A percentile compares a stretch with the other conserved stretches of the same genome.
These are phyloP conservation scores for Trilocha varians DNA, from an alignment of 2,888 invertebrate genomes.

Conservation along the genomic window DNA sequence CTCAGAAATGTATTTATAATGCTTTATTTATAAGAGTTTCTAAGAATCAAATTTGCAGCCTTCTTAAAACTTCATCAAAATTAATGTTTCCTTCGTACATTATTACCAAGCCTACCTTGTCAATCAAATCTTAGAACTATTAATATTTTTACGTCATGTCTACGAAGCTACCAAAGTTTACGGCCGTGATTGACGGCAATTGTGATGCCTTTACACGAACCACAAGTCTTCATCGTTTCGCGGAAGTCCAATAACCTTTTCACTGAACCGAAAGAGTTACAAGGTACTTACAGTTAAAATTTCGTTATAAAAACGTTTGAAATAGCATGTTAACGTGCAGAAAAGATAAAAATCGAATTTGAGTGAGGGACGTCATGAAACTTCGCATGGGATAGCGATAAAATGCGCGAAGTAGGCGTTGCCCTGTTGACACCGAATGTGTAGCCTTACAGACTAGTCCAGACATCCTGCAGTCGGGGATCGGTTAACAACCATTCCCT, in stretches of 20 bases:
- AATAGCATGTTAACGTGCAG: no score
- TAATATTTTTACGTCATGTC: slow-evolving; percentile 23
- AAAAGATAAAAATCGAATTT: no score
- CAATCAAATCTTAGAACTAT: slow-evolving; percentile 13
- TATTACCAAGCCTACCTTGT: not conserved
- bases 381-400: slow-evolving; percentile 1
- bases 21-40: no score
- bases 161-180: slow-evolving; percentile 36
- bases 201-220: slow-evolving; percentile 40
- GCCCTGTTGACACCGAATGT: slow-evolving; percentile 1
- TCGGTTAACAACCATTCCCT: slow-evolving; percentile 14
- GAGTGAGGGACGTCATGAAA: not conserved
- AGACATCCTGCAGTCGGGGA: slow-evolving; percentile 17
- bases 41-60: no score
- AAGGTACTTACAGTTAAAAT: no score
- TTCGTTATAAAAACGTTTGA: no score
- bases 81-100: slow-evolving; percentile 1
- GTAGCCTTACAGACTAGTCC: slow-evolving; percentile 14
- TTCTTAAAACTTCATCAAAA: no score
- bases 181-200: slow-evolving; percentile 30
- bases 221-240: slow-evolving; percentile 26
- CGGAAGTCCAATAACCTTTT: slow-evolving; percentile 58
- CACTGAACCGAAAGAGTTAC: no score
- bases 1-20: no score
- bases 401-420: not conserved